Conservation (phyloP, 2,113 vertebrate species). For the Phylloscopus trochilus region DNA sequence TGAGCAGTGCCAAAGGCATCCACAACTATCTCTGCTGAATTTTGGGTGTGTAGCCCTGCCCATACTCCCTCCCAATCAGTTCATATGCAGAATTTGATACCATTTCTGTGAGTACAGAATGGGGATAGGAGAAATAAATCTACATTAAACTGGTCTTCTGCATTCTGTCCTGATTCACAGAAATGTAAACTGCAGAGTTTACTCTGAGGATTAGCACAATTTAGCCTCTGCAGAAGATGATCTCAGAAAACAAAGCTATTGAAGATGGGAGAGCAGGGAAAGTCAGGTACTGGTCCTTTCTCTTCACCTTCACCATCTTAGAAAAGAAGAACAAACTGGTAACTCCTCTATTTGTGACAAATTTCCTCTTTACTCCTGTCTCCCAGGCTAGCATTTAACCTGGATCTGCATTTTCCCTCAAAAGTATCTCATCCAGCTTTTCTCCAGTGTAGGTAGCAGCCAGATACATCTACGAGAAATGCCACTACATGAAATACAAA, state of each 20-base stretch:
- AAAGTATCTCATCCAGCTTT: not conserved
- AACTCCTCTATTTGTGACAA: not conserved
- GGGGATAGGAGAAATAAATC: not conserved
- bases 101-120: not conserved
- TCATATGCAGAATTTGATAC: accelerated
- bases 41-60: not conserved
- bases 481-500: not conserved
- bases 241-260: not conserved
- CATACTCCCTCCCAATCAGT: not conserved
- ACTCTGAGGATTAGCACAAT: slow-evolving; percentile 1
- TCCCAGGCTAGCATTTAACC: not conserved
- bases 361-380: not conserved
- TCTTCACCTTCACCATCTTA: not conserved
- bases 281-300: not conserved
- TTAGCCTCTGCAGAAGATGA: not conserved
- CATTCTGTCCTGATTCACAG: not conserved
- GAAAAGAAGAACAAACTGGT: not conserved
- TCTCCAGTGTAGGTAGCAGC: not conserved
- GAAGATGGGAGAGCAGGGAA: not conserved
- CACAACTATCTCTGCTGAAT: not conserved
- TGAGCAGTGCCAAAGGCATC: not conserved
- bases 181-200: not conserved
- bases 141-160: not conserved
- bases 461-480: not conserved
- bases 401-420: not conserved